A percentile compares a stretch with the other conserved stretches of the same genome.
These are phyloP conservation scores for Chaetogeoica ovagalla DNA, from an alignment of 2,888 invertebrate species.

Conservation along the genomic window DNA sequence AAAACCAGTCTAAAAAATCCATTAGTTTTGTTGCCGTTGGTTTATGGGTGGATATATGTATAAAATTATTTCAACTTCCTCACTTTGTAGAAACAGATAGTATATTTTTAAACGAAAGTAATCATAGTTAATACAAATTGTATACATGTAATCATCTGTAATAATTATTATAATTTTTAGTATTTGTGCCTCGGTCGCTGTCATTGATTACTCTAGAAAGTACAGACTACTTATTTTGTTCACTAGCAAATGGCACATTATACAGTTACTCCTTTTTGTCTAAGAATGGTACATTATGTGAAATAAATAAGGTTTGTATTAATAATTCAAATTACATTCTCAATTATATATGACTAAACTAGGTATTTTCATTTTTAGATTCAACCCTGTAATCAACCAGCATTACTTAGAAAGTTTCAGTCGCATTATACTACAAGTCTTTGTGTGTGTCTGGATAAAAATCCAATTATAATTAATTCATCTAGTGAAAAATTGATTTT, in stretches of 20 bases:
- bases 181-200: slow-evolving; percentile 95
- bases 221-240: slow-evolving; percentile 75
- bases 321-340: neutral
- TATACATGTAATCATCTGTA: neutral
- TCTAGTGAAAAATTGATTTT: slow-evolving; percentile 97
- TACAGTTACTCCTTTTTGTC: slow-evolving; percentile 89
- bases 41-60: slow-evolving; percentile 96
- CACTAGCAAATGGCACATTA: slow-evolving; percentile 96
- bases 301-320: slow-evolving; percentile 75
- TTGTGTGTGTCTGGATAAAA: slow-evolving; percentile 92
- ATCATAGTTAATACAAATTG: neutral
- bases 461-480: slow-evolving; percentile 98
- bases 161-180: slow-evolving; percentile 61
- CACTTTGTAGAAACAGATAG: slow-evolving; percentile 78
- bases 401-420: slow-evolving; percentile 85
- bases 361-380: slow-evolving; percentile 62
- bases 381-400: slow-evolving; percentile 95
- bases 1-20: slow-evolving; percentile 61
- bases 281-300: slow-evolving; percentile 73
- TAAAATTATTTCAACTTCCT: slow-evolving; percentile 81
- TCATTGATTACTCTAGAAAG: slow-evolving; percentile 93
- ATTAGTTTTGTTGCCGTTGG: slow-evolving; percentile 88
- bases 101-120: slow-evolving; percentile 85
- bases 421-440: slow-evolving; percentile 92
- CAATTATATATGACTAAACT: neutral